Evolutionary conservation across 1,140 invertebrate genomes (phyloP).

Genomic region (Drosophila auraria): DNA sequence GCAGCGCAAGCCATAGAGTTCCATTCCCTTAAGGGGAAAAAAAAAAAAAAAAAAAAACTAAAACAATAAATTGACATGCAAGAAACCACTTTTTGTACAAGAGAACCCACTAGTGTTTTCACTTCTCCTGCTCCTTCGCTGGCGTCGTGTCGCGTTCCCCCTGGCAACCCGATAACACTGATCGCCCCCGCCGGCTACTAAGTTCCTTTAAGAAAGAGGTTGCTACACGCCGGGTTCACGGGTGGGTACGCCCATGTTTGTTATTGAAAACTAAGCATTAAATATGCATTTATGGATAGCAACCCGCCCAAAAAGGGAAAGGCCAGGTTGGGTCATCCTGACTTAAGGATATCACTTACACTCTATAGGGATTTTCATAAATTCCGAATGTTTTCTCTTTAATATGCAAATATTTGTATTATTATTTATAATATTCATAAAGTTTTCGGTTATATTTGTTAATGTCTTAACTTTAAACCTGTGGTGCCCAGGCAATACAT

Average conservation of each 20-base stretch:
- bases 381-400: not conserved
- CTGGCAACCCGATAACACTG: conserved; percentile 30
- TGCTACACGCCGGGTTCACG: conserved; percentile 52
- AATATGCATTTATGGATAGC: conserved; percentile 74
- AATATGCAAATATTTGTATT: too few relatives aligned
- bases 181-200: not conserved
- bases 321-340: not conserved
- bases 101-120: conserved; percentile 12
- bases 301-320: conserved; percentile 52
- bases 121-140: not conserved
- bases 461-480: too few relatives aligned
- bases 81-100: conserved; percentile 23
- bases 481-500: too few relatives aligned
- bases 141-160: conserved; percentile 12
- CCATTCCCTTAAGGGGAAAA: not conserved
- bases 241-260: conserved; percentile 52
- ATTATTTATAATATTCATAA: not conserved
- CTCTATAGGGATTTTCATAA: not conserved
- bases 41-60: not conserved
- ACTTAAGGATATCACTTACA: conserved; percentile 42
- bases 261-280: conserved; percentile 79
- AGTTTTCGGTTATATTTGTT: not conserved
- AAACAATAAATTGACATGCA: conserved; percentile 36
- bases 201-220: conserved; percentile 27
- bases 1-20: conserved; percentile 17